Conservation (phyloP, 2,888 invertebrate genomes). For the Hyles lineata region DNA sequence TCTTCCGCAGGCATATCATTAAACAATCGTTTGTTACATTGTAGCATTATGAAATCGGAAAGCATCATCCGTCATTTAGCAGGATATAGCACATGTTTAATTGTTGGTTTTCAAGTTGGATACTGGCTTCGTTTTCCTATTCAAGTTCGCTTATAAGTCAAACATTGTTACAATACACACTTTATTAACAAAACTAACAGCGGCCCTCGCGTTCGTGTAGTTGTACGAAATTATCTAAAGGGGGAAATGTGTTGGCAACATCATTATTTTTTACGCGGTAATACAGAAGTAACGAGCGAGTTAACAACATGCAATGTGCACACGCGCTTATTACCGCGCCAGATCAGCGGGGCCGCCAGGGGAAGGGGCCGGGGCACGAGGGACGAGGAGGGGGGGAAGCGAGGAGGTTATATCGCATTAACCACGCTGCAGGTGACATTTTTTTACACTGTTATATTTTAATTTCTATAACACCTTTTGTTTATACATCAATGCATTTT, state of each 20-base stretch:
- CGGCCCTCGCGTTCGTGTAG: constrained; percentile 36
- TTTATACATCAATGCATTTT: not conserved
- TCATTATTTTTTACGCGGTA: constrained; percentile 55
- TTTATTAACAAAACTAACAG: constrained; percentile 2
- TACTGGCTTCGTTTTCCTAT: not conserved
- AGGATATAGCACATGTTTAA: not conserved
- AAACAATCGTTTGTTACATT: not conserved
- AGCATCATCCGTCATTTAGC: not conserved
- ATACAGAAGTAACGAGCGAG: constrained; percentile 54
- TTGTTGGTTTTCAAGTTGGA: not conserved
- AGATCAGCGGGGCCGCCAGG: constrained; percentile 29
- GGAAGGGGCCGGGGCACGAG: constrained; percentile 7
- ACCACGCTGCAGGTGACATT: constrained; percentile 47
- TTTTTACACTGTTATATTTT: constrained; percentile 39
- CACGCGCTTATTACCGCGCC: constrained; percentile 45
- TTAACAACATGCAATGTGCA: constrained; percentile 53
- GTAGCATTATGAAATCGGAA: no score
- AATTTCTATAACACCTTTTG: constrained; percentile 14
- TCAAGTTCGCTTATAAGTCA: not conserved
- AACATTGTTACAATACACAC: not conserved
- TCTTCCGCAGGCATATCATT: not conserved
- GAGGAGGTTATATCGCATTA: constrained; percentile 43
- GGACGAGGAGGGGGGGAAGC: constrained; percentile 34
- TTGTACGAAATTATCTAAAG: constrained; percentile 51
- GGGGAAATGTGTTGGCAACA: constrained; percentile 49